Conservation (phyloP, 1,140 invertebrate species). For the Atta cephalotes region DNA sequence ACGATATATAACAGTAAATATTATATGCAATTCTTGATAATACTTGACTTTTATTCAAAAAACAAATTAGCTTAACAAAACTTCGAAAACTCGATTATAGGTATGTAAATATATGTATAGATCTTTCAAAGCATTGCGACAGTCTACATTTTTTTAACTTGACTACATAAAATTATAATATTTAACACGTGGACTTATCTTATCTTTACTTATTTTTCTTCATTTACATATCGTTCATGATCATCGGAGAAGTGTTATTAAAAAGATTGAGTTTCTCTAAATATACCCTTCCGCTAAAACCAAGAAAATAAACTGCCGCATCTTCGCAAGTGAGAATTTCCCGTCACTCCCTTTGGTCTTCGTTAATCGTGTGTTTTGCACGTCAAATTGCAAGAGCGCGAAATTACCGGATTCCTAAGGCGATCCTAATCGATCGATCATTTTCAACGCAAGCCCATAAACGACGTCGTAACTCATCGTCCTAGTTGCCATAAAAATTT, state of each 20-base stretch:
- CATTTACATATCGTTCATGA: background rate
- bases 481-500: slow-evolving; percentile 23
- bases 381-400: slow-evolving; percentile 19
- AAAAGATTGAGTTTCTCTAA: background rate
- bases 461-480: slow-evolving; percentile 32
- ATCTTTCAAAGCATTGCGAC: background rate
- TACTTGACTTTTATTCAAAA: background rate
- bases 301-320: slow-evolving; percentile 7
- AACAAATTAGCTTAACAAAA: background rate
- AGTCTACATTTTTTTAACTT: background rate
- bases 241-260: background rate
- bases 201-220: background rate
- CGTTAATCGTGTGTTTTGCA: slow-evolving; percentile 12
- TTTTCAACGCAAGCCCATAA: slow-evolving; percentile 32
- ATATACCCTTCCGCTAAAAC: background rate
- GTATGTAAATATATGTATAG: no score
- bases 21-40: background rate
- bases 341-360: slow-evolving; percentile 2
- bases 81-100: background rate
- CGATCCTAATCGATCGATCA: slow-evolving; percentile 36
- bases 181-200: background rate
- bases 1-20: slow-evolving; percentile 5
- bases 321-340: slow-evolving; percentile 20
- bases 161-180: background rate
- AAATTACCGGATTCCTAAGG: slow-evolving; percentile 14